A percentile compares a stretch with the other conserved stretches of the same genome.
These are phyloP conservation scores for Girardinus metallicus DNA, from an alignment of 2,797 vertebrate species.

Conservation along the genomic window DNA sequence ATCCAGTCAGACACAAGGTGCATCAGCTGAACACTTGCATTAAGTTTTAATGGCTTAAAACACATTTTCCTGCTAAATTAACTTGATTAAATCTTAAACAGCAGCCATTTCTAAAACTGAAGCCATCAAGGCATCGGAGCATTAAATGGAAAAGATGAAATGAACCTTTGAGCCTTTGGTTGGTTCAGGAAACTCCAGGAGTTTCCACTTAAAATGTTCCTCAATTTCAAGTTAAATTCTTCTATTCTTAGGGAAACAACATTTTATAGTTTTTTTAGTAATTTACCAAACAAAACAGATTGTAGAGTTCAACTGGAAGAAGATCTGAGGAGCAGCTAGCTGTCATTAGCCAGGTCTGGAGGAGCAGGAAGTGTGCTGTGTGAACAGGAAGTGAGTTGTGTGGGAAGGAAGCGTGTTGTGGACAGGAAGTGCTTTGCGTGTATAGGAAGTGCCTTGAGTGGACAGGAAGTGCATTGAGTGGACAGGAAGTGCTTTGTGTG, in stretches of 20 bases:
- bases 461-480: no score
- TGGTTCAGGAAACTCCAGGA: neutral
- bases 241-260: neutral
- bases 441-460: no score
- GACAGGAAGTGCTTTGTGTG: no score
- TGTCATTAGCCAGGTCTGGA: neutral
- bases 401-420: no score
- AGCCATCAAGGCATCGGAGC: neutral
- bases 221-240: no score
- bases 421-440: no score
- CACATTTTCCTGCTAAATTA: constrained; percentile 9
- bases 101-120: neutral
- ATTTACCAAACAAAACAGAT: neutral
- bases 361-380: neutral
- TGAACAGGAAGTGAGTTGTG: no score
- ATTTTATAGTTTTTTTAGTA: neutral
- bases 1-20: neutral
- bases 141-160: neutral
- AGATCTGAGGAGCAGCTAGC: neutral
- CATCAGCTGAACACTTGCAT: neutral
- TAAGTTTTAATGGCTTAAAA: neutral
- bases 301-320: neutral
- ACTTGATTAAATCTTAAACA: neutral
- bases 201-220: neutral
- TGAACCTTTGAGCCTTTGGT: neutral